Percentiles rank a stretch among this genome's conserved stretches.
phyloP scores from a whole-genome alignment of 2,888 invertebrate species.

The Caenorhabditis japonica region DNA sequence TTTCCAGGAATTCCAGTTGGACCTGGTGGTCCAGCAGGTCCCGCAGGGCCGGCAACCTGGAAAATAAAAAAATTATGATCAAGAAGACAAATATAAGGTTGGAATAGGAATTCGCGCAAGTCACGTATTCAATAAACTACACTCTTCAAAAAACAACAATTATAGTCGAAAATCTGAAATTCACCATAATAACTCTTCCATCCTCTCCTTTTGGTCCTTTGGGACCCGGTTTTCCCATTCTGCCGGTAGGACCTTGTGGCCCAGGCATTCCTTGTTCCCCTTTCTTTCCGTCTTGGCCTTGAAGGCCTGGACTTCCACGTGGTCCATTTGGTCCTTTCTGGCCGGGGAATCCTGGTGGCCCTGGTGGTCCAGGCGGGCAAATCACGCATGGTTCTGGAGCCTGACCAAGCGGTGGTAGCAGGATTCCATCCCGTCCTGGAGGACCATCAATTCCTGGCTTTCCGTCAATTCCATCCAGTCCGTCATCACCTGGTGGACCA shows the following conservation, averaged over 20 bases:
- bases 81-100: too few relatives aligned
- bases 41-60: constrained; percentile 63
- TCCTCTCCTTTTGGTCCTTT: constrained; percentile 64
- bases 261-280: constrained; percentile 74
- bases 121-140: not conserved
- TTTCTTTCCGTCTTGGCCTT: constrained; percentile 72
- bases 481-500: constrained; percentile 64
- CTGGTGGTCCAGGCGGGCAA: constrained; percentile 73
- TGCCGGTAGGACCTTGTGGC: constrained; percentile 70
- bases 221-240: constrained; percentile 62
- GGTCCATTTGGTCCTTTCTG: constrained; percentile 72
- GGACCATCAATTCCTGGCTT: constrained; percentile 59
- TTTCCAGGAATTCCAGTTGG: constrained; percentile 58
- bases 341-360: constrained; percentile 71
- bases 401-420: constrained; percentile 55
- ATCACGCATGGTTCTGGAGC: constrained; percentile 74
- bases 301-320: constrained; percentile 65
- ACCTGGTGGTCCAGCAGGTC: constrained; percentile 61
- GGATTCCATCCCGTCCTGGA: constrained; percentile 55
- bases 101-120: too few relatives aligned
- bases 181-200: constrained; percentile 63
- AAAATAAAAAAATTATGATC: not conserved
- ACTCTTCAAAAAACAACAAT: not conserved
- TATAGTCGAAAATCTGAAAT: constrained; percentile 1
- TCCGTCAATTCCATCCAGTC: constrained; percentile 63